Base-by-base conservation (phyloP, 2,888 invertebrate genomes). In the Polydrusus cervinus region DNA sequence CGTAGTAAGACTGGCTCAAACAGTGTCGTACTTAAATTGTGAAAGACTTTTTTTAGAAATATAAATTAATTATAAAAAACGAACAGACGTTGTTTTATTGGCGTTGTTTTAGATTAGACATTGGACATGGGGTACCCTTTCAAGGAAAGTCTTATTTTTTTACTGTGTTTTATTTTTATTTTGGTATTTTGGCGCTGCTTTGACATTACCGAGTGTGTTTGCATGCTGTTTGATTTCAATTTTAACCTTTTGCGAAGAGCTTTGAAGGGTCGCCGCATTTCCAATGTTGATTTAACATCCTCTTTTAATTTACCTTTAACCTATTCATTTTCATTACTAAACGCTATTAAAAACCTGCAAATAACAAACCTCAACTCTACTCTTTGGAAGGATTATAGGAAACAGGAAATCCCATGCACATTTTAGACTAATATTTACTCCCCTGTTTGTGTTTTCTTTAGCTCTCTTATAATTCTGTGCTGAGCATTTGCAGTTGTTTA, bases 41-140 rank as follows among this genome's bases (percentile, higher is more conserved):
- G 86, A 86, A 84, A 85, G 85, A 86, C 83, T 86, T 86, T 86
- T 57, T 86, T 86, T 84, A 86, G 86, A 86, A 86, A 87, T 86
- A 86, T 85, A 86, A 85, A 81, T 84, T 86, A 83, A 84, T 84
- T 82, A 82, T 81, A 85, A 84, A 83, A 82, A 80, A 55, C 65
- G 65, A 78, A n/a, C 10, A 20, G 20, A 67, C 55, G 55, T 66
- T 76, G 76, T 76, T 75, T 82, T 79, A 74, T 78, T 74, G 75
- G 72, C 76, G 76, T 81, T 80, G 79, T 76, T 80, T 79, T 79
- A 45, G 53, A 55, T 73, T 73, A 80, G 80, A 78, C 77, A 79
- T 78, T 74, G 82, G 83, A 84, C 84, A 79, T 79, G 80, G 71
- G 73, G 83, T 85, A 84, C 86, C 86, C 86, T 86, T 86, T 84